Evolutionary conservation across 92 coral and sea anemone species (phyloP).

Genomic region (Anthopleura xanthogrammica): DNA sequence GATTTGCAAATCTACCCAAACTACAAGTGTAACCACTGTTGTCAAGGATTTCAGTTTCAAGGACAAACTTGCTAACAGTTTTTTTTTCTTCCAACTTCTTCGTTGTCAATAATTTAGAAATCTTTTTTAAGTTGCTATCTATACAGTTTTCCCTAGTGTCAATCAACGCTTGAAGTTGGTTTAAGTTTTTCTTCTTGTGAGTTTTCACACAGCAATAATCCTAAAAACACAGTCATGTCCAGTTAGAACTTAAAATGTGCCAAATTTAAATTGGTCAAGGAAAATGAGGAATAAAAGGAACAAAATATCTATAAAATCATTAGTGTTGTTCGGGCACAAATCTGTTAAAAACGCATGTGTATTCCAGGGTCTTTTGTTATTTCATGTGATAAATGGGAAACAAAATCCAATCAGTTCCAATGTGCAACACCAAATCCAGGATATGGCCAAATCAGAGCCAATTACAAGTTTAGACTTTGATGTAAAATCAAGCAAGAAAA

Average conservation of each 20-base stretch:
- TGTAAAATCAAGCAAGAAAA: constrained; percentile 27
- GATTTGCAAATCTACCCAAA: constrained; percentile 7
- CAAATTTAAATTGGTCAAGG: neutral
- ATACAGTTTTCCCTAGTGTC: neutral
- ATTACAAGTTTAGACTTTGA: constrained; percentile 10
- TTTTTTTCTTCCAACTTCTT: neutral
- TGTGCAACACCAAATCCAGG: constrained; percentile 20
- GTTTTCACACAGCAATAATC: neutral
- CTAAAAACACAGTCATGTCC: neutral
- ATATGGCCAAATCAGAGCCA: constrained; percentile 23
- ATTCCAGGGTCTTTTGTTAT: neutral
- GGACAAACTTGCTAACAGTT: neutral
- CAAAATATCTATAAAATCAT: neutral
- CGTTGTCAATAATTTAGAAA: neutral
- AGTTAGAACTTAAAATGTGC: constrained; percentile 6
- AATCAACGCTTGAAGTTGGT: neutral
- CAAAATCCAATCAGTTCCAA: constrained; percentile 16
- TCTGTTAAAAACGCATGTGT: neutral
- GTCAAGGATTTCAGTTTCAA: neutral
- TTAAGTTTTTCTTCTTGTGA: neutral
- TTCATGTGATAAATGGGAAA: neutral
- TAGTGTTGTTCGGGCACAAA: neutral
- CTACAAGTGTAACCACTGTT: neutral
- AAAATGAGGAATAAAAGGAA: neutral
- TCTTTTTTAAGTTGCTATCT: neutral